These are phyloP conservation scores for Nemapogon koenigi DNA, from an alignment of 2,888 invertebrate species.

Conservation along the genomic window DNA sequence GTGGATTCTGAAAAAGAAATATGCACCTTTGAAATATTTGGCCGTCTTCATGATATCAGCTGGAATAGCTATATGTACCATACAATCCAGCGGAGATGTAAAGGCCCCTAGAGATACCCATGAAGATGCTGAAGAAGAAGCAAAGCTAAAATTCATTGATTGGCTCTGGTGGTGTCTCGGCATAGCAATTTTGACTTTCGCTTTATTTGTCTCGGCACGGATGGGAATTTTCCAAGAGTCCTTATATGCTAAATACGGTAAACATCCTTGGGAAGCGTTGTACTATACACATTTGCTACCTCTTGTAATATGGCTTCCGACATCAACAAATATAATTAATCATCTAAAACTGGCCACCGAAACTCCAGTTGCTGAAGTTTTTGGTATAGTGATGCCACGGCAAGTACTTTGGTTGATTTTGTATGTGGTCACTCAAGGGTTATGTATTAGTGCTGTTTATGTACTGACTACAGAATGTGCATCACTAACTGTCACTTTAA, in stretches of 20 bases:
- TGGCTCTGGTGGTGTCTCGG: constrained; percentile 73
- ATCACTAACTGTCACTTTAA: constrained; percentile 93
- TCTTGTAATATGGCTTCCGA: constrained; percentile 85
- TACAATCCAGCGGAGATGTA: constrained; percentile 81
- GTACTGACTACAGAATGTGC: constrained; percentile 92
- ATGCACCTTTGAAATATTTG: constrained; percentile 83
- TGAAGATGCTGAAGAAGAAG: constrained; percentile 44
- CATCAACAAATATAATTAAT: constrained; percentile 77
- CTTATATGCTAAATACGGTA: constrained; percentile 83
- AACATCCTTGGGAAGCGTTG: constrained; percentile 88
- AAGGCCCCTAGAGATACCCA: constrained; percentile 57
- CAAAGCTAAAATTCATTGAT: constrained; percentile 42
- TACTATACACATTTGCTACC: constrained; percentile 92
- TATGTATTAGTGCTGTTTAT: constrained; percentile 96
- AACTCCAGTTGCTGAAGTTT: constrained; percentile 68
- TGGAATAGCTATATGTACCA: constrained; percentile 92
- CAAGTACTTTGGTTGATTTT: constrained; percentile 79
- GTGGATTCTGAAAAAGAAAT: constrained; percentile 83
- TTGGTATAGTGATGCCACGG: constrained; percentile 72
- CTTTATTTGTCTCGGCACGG: constrained; percentile 89
- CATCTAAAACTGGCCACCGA: constrained; percentile 76
- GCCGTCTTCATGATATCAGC: constrained; percentile 91
- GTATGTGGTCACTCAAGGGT: constrained; percentile 86
- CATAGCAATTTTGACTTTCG: constrained; percentile 82
- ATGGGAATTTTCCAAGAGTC: constrained; percentile 97